Base-by-base conservation (phyloP, 1,140 invertebrate species). In the Choristoneura fumiferana region DNA sequence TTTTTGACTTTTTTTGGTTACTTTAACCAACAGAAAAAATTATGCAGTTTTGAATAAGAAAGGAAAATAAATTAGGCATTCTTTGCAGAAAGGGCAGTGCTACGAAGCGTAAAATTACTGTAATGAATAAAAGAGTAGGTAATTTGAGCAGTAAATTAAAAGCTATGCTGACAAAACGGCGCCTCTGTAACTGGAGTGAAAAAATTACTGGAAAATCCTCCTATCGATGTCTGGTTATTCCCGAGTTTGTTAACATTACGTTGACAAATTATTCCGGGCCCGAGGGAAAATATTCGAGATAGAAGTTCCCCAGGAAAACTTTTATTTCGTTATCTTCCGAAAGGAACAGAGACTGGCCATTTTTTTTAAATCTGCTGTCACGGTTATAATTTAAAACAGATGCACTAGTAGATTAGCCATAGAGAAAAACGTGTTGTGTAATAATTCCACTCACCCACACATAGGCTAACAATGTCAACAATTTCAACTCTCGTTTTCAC, bases 321-420 rank as follows among this genome's bases (percentile, higher is more conserved):
- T 73, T 67, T 63, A 69, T 63, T 67, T 63, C 54, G 29, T 69
- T 67, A 69, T 65, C 58, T 69, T 36, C 37, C 49, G 22, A 63
- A 63, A 39, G 57, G 45, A 39, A 57, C 8, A 15, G 40, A 29
- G 22, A 61, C 33, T 57, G 60, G 33, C 49, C 56, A 34, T 52
- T 56, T 61, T 65, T 58, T 40, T 18, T 56, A 18, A 36, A 53
- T 59, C 37, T 29, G 4, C 15, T 33, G 35, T 10, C 22, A 6
- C 22, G 22, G 22, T 29, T 29, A 3, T 29, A n/a, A 29, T 29
- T 29, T 29, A 29, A 29, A 29, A 6, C 2, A 6, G 22, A 29
- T 6, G 2, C 22, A 29, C 6, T 29, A 29, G 43, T 49, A 29
- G 22, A 8, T 22, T 8, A 49, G 43, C 22, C 15, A 49, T 18